Evolutionary conservation across 2,888 invertebrate species (phyloP).

Genomic region (Drosophila longiperda): DNA sequence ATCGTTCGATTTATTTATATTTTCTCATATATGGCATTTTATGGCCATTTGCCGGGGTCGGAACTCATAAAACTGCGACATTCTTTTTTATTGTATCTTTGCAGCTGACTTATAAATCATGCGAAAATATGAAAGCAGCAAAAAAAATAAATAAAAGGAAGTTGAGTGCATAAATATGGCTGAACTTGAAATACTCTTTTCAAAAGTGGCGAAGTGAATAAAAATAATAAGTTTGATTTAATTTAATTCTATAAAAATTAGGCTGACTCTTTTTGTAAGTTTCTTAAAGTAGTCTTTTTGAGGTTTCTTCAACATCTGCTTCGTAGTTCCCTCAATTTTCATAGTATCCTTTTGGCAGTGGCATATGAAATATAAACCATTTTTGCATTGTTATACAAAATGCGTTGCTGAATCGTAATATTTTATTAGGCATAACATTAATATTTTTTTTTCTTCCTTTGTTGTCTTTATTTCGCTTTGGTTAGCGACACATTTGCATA

Average conservation of each 20-base stretch:
- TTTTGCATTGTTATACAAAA: constrained; percentile 35
- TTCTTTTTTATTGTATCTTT: constrained; percentile 73
- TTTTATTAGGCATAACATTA: constrained; percentile 69
- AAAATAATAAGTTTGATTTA: neutral
- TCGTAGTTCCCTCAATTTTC: neutral
- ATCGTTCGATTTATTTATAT: constrained; percentile 82
- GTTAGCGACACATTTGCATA: constrained; percentile 69
- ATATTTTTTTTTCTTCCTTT: constrained; percentile 27
- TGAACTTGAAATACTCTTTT: constrained; percentile 17
- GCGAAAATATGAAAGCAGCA: constrained; percentile 60
- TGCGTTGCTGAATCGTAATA: constrained; percentile 48
- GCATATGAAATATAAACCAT: constrained; percentile 1
- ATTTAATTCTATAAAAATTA: neutral
- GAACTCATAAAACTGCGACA: constrained; percentile 76
- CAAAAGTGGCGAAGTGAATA: neutral
- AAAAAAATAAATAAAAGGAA: neutral
- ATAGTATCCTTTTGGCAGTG: constrained; percentile 1
- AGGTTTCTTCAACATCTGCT: neutral
- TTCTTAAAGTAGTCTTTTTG: neutral
- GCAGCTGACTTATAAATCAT: constrained; percentile 71
- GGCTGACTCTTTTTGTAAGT: neutral
- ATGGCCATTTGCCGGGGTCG: constrained; percentile 71
- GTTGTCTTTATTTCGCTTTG: constrained; percentile 22
- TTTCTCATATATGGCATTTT: constrained; percentile 76
- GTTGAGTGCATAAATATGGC: neutral